Percentiles rank a stretch among this genome's conserved stretches.
Conservation (phyloP, 2,113 vertebrate genomes). For the Emydura subglobosa region DNA sequence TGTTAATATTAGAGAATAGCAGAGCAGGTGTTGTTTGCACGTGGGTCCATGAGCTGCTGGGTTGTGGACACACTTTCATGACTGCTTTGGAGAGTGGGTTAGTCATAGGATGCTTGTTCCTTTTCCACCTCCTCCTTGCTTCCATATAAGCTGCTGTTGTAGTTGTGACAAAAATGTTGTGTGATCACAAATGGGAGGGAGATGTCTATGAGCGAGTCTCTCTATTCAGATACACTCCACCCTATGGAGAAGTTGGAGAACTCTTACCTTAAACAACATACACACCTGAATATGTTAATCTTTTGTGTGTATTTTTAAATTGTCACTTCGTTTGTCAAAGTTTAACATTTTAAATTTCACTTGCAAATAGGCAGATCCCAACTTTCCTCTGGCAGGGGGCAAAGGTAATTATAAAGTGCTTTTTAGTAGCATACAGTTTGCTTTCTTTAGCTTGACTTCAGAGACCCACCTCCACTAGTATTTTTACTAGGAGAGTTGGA, state of each 20-base stretch:
- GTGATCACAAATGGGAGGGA: background rate
- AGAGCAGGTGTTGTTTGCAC: background rate
- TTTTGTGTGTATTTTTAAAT: constrained; percentile 48
- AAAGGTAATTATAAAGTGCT: background rate
- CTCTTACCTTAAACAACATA: background rate
- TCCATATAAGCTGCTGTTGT: background rate
- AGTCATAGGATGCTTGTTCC: background rate
- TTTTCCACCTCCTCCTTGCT: background rate
- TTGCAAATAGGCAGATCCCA: constrained; percentile 11
- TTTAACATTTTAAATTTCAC: constrained; percentile 29
- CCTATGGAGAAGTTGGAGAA: background rate
- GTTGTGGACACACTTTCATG: background rate
- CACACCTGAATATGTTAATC: constrained; percentile 50
- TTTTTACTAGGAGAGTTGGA: constrained; percentile 68
- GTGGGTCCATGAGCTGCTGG: background rate
- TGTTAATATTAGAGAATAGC: background rate
- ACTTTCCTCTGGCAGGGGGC: background rate
- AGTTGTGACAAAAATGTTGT: background rate
- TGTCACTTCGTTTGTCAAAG: constrained; percentile 11
- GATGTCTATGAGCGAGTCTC: background rate
- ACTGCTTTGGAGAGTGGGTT: background rate
- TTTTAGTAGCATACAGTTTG: constrained; percentile 26
- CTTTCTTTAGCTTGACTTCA: constrained; percentile 28
- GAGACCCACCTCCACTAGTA: constrained; percentile 25
- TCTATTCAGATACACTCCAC: background rate